These are phyloP conservation scores for Phymatocera aterrima DNA, from an alignment of 2,888 invertebrate genomes.

Conservation along the genomic window DNA sequence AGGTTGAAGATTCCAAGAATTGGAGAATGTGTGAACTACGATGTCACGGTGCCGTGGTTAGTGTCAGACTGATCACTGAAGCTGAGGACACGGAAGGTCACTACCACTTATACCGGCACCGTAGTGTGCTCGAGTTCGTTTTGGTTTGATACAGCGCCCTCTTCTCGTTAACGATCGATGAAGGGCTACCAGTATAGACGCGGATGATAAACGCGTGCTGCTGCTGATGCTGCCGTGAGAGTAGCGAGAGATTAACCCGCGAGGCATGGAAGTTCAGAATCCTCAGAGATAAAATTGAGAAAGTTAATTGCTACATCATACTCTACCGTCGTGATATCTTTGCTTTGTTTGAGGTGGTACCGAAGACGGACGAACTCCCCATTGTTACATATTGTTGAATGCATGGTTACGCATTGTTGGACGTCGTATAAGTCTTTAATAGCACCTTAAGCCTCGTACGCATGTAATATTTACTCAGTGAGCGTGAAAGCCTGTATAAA, in stretches of 20 bases:
- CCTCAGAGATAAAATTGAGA: neutral
- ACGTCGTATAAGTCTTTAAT: no score
- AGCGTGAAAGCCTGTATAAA: neutral
- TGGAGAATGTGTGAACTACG: slow-evolving; percentile 36
- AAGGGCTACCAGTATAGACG: neutral
- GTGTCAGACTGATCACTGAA: slow-evolving; percentile 60
- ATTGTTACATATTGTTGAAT: no score
- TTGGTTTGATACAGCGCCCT: slow-evolving; percentile 23
- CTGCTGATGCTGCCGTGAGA: no score
- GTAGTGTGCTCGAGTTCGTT: neutral
- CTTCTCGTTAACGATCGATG: slow-evolving; percentile 5
- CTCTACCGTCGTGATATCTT: no score
- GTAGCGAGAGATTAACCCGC: no score
- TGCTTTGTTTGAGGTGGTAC: no score
- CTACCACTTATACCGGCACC: slow-evolving; percentile 49
- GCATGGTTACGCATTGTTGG: no score
- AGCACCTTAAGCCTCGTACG: neutral
- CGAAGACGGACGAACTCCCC: no score
- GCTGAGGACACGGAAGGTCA: slow-evolving; percentile 66
- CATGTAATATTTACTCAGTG: neutral
- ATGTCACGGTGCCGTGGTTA: slow-evolving; percentile 48
- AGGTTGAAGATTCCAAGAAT: slow-evolving; percentile 36
- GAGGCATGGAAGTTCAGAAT: neutral
- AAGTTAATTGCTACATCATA: no score
- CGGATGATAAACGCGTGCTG: neutral